These are phyloP conservation scores for Saimiri boliviensis DNA, from an alignment of 2,113 vertebrate genomes.

Conservation along the genomic window DNA sequence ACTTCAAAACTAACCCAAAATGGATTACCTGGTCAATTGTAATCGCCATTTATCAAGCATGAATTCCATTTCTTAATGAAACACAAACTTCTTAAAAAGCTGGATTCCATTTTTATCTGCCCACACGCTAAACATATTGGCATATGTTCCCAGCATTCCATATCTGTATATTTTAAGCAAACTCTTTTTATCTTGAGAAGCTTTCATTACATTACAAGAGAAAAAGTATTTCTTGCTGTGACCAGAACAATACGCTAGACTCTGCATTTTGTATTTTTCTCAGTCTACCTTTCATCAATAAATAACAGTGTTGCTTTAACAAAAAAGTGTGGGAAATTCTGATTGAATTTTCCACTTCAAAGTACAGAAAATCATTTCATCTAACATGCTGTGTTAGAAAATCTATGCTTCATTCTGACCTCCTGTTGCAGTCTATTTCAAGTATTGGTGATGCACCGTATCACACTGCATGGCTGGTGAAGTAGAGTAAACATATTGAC, in stretches of 20 bases:
- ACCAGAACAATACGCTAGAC: conserved; percentile 20
- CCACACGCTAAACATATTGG: not conserved
- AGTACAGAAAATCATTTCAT: conserved; percentile 77
- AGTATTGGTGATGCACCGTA: conserved; percentile 62
- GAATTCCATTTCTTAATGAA: conserved; percentile 48
- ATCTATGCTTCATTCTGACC: conserved; percentile 67
- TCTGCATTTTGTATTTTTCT: conserved; percentile 66
- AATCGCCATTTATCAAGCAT: conserved; percentile 13
- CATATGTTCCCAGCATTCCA: not conserved
- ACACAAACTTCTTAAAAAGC: conserved; percentile 55
- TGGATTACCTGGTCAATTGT: not conserved
- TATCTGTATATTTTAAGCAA: conserved; percentile 49
- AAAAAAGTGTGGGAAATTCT: conserved; percentile 72
- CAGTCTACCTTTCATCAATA: conserved; percentile 61
- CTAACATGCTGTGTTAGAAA: conserved; percentile 73
- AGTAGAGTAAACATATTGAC: conserved; percentile 69
- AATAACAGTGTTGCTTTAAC: conserved; percentile 70
- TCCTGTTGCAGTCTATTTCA: conserved; percentile 65
- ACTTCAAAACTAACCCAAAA: conserved; percentile 31
- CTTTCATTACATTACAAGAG: conserved; percentile 55
- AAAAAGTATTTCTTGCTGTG: conserved; percentile 20
- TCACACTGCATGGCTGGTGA: conserved; percentile 76
- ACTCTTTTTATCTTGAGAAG: not conserved
- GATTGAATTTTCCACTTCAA: conserved; percentile 76
- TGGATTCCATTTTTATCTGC: not conserved